Base-by-base conservation (phyloP, 2,113 vertebrate species). In the Halcyon malimbica region DNA sequence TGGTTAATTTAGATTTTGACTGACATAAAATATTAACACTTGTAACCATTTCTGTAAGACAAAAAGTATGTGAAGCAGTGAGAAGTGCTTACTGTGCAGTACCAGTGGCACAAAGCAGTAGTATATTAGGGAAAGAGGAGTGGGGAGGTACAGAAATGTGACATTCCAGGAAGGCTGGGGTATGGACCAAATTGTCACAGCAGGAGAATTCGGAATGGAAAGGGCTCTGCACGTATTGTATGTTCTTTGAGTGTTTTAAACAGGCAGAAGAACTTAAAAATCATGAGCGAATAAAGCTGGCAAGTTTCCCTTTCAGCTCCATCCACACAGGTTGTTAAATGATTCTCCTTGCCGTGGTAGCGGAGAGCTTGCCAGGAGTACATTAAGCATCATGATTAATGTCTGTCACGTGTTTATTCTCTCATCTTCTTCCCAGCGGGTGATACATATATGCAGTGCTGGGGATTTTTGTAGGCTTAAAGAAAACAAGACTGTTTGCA, bases 341-440 rank as follows among this genome's bases (percentile, higher is more conserved):
- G 60, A 79, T 76, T 91, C 57, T 89, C 6, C 70, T 89, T 96
- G 89, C 87, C 2, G 13, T 80, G 84, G 84, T 85, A 88, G 89
- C 10, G 2, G 87, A 93, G 75, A 76, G 78, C 78, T 73, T 94
- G 93, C 84, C 93, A 96, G 89, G 57, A 87, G 54, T 69, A 50
- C 82, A 90, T 94, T 97, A 93, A 94, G 84, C 65, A 20, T 93
- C 3, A 0, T 96, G 91, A 96, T 96, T 97, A 96, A 91, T 91
- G 85, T 89, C 70, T 94, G 94, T 95, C 87, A 93, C 84, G 25
- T 87, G 93, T 89, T 94, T 24, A 33, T 74, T 74, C 37, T 56
- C 71, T 57, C 84, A 91, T 84, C 93, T 64, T 74, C 79, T 74
- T 29, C 80, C 13, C 91, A 94, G 91, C 93, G 91, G 95, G 95